phyloP scores from a whole-genome alignment of 2,888 invertebrate species.

The Erebia ligea region DNA sequence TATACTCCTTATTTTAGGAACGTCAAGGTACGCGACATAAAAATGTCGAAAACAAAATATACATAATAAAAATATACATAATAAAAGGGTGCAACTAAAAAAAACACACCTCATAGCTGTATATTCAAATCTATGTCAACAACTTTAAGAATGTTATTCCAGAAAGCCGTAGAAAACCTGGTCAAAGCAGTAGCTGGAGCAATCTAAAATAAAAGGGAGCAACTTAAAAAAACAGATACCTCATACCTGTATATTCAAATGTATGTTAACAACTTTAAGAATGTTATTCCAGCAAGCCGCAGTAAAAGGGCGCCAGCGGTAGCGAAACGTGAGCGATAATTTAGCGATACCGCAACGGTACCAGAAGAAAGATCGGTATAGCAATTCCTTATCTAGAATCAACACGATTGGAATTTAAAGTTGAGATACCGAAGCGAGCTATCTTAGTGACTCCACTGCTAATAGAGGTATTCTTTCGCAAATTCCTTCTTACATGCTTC shows the following conservation, averaged over 20 bases:
- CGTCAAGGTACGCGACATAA: too few species aligned
- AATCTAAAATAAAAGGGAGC: too few species aligned
- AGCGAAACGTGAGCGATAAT: slow-evolving; percentile 81
- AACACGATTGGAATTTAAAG: slow-evolving; percentile 74
- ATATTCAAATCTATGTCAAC: slow-evolving; percentile 6
- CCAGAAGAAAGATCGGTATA: slow-evolving; percentile 74
- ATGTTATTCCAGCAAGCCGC: slow-evolving; percentile 52
- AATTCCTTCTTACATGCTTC: slow-evolving; percentile 12
- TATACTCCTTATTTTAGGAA: too few species aligned
- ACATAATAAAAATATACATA: too few species aligned
- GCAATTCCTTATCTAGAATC: slow-evolving; percentile 76
- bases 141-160: slow-evolving; percentile 33
- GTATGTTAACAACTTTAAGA: slow-evolving; percentile 9
- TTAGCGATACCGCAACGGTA: slow-evolving; percentile 76
- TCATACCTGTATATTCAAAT: neutral
- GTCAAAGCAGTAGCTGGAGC: too few species aligned
- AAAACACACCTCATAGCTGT: too few species aligned
- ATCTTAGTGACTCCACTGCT: slow-evolving; percentile 46
- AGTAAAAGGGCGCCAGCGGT: slow-evolving; percentile 67
- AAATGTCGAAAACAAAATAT: too few species aligned
- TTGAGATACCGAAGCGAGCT: slow-evolving; percentile 37
- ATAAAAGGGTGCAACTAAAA: too few species aligned
- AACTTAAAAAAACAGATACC: neutral
- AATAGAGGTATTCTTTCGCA: slow-evolving; percentile 35
- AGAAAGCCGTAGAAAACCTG: slow-evolving; percentile 56